Evolutionary conservation across 2,797 vertebrate genomes (phyloP), one percentile per base, ranked within the genome.

Genomic region (Anabas testudineus): DNA sequence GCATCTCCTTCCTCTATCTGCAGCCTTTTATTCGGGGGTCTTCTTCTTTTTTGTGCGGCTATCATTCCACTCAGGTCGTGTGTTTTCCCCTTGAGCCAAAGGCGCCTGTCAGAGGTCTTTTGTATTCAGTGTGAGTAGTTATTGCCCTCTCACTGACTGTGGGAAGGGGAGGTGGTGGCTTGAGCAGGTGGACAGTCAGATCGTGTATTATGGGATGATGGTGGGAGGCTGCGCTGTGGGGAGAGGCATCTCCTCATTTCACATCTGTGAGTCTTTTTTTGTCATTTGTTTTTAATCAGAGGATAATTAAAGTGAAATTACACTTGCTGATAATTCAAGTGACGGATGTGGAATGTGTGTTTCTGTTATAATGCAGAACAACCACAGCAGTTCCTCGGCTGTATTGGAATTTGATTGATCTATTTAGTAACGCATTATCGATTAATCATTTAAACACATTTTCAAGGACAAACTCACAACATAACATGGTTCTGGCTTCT

Each of bases 121-220:
- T 84, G 90, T 90, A 90, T 91, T 88, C 88, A 81, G 81, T 13
- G 49, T 18, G 76, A 76, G 86, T 86, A 70, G 67, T 84, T 84
- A 81, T 68, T 78, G 85, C 76, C 81, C 80, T 84, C 80, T 84
- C 66, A 37, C 71, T 66, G 77, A 36, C 73, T 73, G 87, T 24
- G 69, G 69, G 48, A 37, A 34, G 48, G 76, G 74, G 53, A 72
- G 69, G 59, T 62, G 32, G 52, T 52, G 56, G 71, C 68, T 47
- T 3, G 80, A 88, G 85, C 85, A 88, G 87, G 86, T 86, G 89
- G 78, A 82, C 71, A 14, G 62, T 81, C 71, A 66, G 70, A 74
- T 81, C 37, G 22, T 79, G 76, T 43, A 43, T 76, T 67, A 72
- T 71, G 26, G 63, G 64, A 69, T 45, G 82, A 80, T 65, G 65